Conservation (phyloP, 2,113 vertebrate species). For the Anarrhichthys ocellatus region DNA sequence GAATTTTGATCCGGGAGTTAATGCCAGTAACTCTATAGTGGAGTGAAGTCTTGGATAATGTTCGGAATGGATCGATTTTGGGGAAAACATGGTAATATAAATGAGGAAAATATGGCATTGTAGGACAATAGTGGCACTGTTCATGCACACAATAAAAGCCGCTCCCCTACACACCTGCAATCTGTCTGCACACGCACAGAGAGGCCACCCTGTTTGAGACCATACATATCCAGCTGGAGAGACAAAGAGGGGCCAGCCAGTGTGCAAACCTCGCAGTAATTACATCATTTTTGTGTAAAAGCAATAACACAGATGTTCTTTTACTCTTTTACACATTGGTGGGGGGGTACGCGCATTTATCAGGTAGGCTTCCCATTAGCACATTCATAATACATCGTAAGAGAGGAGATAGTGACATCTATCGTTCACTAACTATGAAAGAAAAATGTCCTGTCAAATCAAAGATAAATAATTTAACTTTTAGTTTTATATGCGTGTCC, state of each 20-base stretch:
- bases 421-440: not conserved
- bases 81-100: not conserved
- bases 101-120: not conserved
- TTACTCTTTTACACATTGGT: not conserved
- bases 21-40: not conserved
- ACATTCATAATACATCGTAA: constrained; percentile 17
- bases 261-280: constrained; percentile 10
- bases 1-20: too few species aligned
- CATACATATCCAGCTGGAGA: constrained; percentile 62
- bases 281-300: constrained; percentile 23
- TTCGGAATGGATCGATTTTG: not conserved
- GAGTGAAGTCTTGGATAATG: not conserved
- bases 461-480: constrained; percentile 9
- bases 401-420: not conserved
- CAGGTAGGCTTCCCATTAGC: constrained; percentile 15
- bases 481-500: constrained; percentile 10
- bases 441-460: not conserved
- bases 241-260: constrained; percentile 44
- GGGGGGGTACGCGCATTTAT: not conserved
- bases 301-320: constrained; percentile 19
- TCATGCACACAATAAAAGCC: not conserved
- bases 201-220: constrained; percentile 13
- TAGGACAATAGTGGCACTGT: not conserved
- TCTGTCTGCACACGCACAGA: constrained; percentile 21
- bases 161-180: constrained; percentile 53